Evolutionary conservation across 1,140 invertebrate genomes (phyloP).

Genomic region (Centruroides sculpturatus): DNA sequence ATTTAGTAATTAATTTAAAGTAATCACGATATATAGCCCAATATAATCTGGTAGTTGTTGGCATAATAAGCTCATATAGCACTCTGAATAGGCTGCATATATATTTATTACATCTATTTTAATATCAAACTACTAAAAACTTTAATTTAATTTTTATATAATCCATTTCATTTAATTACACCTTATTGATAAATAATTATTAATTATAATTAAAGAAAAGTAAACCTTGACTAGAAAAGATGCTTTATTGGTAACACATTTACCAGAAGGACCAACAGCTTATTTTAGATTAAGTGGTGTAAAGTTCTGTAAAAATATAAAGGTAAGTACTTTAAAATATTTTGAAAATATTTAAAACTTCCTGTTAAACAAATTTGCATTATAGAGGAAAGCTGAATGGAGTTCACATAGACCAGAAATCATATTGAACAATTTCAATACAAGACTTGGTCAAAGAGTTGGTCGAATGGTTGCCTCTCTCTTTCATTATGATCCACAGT

Average conservation of each 20-base stretch:
- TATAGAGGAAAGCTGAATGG: constrained; percentile 34
- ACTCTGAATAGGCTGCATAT: too few species aligned
- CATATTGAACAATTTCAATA: constrained; percentile 91
- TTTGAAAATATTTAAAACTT: constrained; percentile 56
- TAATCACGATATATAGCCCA: too few species aligned
- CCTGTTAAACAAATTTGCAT: not conserved
- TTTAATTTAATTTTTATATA: too few species aligned
- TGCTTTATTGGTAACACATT: constrained; percentile 77
- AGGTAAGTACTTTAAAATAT: constrained; percentile 34
- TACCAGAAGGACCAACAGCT: constrained; percentile 91
- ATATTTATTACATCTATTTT: too few species aligned
- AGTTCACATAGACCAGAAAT: constrained; percentile 81
- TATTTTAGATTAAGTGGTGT: constrained; percentile 47
- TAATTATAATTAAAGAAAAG: not conserved
- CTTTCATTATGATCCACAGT: constrained; percentile 93
- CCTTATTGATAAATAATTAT: too few species aligned
- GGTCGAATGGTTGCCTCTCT: constrained; percentile 87
- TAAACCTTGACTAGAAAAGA: constrained; percentile 25
- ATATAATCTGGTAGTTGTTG: too few species aligned
- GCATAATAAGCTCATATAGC: too few species aligned
- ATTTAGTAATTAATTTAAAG: too few species aligned
- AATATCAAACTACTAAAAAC: too few species aligned
- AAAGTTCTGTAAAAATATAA: constrained; percentile 34
- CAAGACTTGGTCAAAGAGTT: constrained; percentile 74
- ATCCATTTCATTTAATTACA: too few species aligned